Evolutionary conservation across 2,113 vertebrate species (phyloP), one percentile per base, ranked within the genome.

Genomic region (Corythaixoides concolor): DNA sequence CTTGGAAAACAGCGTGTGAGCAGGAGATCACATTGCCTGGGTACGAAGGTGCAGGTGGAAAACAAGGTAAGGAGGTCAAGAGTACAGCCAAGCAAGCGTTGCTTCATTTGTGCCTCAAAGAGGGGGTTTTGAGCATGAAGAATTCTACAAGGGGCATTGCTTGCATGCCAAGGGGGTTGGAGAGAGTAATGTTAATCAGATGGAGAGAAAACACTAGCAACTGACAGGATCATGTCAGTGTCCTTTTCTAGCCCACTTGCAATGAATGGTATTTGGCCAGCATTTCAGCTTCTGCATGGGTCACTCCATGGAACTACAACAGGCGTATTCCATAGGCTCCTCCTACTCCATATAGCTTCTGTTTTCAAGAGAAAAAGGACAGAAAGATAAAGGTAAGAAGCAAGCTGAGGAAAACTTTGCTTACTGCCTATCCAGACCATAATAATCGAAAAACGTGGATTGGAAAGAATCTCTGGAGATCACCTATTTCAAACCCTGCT

Each of bases 21-120:
- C 74, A 22, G 93, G 50, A 95, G 78, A 80, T 97, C 97, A 97
- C 96, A 93, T 97, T 89, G 96, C 89, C 78, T 27, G 84, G 70
- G 45, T 77, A 66, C 1, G 4, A 43, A 95, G 55, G 92, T 77
- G 86, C 70, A 35, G 84, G 7, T 58, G 41, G 50, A 95, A 96
- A 96, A 95, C 87, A 95, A 88, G 92, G 93, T 95, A 97, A 96
- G 70, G 89, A 94, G 94, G 93, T 96, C 94, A 97, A 78, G 62
- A 91, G 53, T 62, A 80, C 74, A 83, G 77, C 50, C 64, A 58
- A 89, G 84, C 32, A 73, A 74, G 43, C 1, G 2, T 58, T 37
- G 43, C 53, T 92, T 76, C 14, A 2, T 60, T 80, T 41, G 28
- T 73, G 21, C n/a, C 45, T 83, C 70, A 59, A 33, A 74, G 35